phyloP scores from a whole-genome alignment of 1,140 invertebrate species.

The Drosophila sucinea region DNA sequence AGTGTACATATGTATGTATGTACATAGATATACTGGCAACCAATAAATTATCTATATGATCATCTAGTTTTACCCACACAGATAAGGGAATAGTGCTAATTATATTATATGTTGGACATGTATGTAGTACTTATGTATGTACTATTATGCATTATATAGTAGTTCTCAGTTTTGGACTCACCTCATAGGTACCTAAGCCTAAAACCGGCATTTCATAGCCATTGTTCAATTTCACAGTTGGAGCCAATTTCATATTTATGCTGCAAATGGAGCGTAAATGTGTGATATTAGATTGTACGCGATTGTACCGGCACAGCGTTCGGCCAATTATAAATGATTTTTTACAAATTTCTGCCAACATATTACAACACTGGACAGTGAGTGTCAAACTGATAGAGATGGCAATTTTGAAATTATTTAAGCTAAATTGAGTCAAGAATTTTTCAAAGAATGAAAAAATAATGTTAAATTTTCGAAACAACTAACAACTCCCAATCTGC shows the following conservation, averaged over 20 bases:
- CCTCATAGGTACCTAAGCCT: slow-evolving; percentile 87
- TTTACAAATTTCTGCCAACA: not conserved
- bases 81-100: too few relatives aligned
- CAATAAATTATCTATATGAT: too few relatives aligned
- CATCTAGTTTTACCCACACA: too few relatives aligned
- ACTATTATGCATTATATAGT: not conserved
- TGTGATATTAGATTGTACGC: not conserved
- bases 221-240: slow-evolving; percentile 84
- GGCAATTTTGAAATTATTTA: not conserved
- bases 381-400: not conserved
- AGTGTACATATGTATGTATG: not conserved
- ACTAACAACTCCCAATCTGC: too few relatives aligned
- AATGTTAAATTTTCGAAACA: not conserved
- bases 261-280: slow-evolving; percentile 3
- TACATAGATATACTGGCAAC: not conserved
- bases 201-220: slow-evolving; percentile 86
- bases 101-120: not conserved
- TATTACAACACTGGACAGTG: slow-evolving; percentile 21
- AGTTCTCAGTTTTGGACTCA: slow-evolving; percentile 65
- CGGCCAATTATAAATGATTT: not conserved
- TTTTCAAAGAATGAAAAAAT: slow-evolving; percentile 22
- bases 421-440: not conserved
- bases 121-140: not conserved
- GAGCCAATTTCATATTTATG: slow-evolving; percentile 64
- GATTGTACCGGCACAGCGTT: not conserved